A percentile compares a stretch with the other conserved stretches of the same genome.
Conservation (phyloP, 1,140 invertebrate genomes). For the Zophobas atratus region DNA sequence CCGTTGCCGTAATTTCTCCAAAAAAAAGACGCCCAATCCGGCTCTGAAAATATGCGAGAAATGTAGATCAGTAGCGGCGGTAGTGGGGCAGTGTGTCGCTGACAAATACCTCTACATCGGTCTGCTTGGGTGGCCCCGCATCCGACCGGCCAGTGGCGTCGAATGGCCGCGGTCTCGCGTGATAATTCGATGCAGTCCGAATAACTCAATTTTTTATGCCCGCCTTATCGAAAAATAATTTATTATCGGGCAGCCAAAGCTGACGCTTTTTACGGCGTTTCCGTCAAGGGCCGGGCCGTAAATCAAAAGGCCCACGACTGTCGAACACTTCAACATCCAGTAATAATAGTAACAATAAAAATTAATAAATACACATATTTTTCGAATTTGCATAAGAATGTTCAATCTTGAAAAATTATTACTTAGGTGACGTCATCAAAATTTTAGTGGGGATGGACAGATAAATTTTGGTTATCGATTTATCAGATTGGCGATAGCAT, state of each 20-base stretch:
- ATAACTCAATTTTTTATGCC: conserved; percentile 31
- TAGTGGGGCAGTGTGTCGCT: conserved; percentile 52
- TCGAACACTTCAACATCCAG: no score
- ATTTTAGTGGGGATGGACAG: no score
- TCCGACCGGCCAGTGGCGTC: conserved; percentile 31
- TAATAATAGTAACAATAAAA: no score
- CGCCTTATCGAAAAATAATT: conserved; percentile 35
- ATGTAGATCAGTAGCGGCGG: conserved; percentile 57
- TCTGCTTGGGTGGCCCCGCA: conserved; percentile 52
- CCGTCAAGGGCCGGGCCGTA: not conserved
- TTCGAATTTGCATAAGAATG: no score
- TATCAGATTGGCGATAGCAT: no score
- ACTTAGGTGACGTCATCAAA: no score
- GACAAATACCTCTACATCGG: conserved; percentile 51
- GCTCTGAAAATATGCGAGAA: conserved; percentile 49
- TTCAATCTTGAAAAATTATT: no score
- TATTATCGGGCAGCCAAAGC: conserved; percentile 13
- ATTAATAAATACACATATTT: no score
- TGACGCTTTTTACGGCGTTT: conserved; percentile 21
- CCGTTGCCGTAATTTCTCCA: conserved; percentile 24
- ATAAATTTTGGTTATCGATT: no score
- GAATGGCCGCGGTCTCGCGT: conserved; percentile 15
- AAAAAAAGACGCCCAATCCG: conserved; percentile 27
- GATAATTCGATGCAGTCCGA: conserved; percentile 26
- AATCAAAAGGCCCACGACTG: not conserved